phyloP scores from a whole-genome alignment of 2,888 invertebrate genomes.

The Nomada ferruginata region DNA sequence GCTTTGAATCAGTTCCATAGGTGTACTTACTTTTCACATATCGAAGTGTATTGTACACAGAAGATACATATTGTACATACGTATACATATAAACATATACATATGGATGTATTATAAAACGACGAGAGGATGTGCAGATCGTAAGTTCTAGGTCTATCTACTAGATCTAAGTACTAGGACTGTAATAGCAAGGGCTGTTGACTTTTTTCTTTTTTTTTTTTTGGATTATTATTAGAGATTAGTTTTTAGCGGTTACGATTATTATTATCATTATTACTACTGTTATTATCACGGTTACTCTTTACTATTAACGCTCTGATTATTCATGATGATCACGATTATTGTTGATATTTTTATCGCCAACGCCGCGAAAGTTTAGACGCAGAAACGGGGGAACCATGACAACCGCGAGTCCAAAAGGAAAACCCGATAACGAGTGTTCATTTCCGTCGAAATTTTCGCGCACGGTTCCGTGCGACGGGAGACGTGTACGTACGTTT shows the following conservation, averaged over 20 bases:
- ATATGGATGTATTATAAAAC: conserved; percentile 67
- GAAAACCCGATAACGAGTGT: conserved; percentile 6
- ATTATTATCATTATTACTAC: conserved; percentile 29
- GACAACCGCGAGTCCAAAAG: conserved; percentile 69
- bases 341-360: conserved; percentile 47
- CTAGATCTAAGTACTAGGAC: conserved; percentile 56
- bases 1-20: conserved; percentile 75
- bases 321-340: conserved; percentile 31
- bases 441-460: conserved; percentile 28
- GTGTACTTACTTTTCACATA: conserved; percentile 78
- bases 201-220: conserved; percentile 55
- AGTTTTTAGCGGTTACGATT: conserved; percentile 64
- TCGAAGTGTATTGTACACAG: conserved; percentile 71
- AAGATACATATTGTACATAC: conserved; percentile 64
- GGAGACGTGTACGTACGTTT: conserved; percentile 16
- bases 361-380: conserved; percentile 59
- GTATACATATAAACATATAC: conserved; percentile 63
- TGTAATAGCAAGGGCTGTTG: conserved; percentile 74
- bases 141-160: conserved; percentile 36
- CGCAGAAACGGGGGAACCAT: conserved; percentile 76
- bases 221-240: conserved; percentile 69
- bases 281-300: conserved; percentile 39
- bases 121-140: conserved; percentile 54
- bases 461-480: conserved; percentile 24
- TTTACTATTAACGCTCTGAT: conserved; percentile 37